These are phyloP conservation scores for Leptothorax acervorum DNA, from an alignment of 2,888 invertebrate species.

Conservation along the genomic window DNA sequence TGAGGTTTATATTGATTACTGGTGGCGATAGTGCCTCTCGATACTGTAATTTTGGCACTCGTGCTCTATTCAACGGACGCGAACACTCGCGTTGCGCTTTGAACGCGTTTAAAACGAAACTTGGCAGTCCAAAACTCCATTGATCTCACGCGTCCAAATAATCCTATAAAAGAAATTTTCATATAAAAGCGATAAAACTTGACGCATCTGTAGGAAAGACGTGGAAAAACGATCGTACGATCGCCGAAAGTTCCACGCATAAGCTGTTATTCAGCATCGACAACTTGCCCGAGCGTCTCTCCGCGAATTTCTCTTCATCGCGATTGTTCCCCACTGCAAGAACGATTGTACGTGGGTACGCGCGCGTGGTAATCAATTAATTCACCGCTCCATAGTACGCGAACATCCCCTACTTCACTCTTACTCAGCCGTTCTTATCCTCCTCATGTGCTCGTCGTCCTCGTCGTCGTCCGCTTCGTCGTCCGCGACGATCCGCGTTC, in stretches of 20 bases:
- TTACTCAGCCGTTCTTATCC: slow-evolving; percentile 29
- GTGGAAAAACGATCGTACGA: not conserved
- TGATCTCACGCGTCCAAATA: too few relatives aligned
- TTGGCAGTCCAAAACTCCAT: not conserved
- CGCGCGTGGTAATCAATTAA: slow-evolving; percentile 74
- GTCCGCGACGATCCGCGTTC: slow-evolving; percentile 38
- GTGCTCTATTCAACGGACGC: not conserved
- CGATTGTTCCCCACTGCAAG: slow-evolving; percentile 55
- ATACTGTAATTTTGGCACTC: slow-evolving; percentile 15
- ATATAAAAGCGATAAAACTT: not conserved
- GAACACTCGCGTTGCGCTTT: not conserved
- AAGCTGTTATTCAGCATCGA: slow-evolving; percentile 52
- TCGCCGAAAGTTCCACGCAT: not conserved
- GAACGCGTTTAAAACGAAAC: not conserved
- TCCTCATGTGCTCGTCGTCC: slow-evolving; percentile 1
- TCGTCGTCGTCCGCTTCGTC: slow-evolving; percentile 45
- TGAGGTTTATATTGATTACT: slow-evolving; percentile 36
- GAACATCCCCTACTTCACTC: slow-evolving; percentile 56
- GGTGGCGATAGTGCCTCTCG: not conserved
- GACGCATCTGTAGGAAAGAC: not conserved
- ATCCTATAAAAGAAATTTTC: not conserved
- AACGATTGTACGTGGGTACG: slow-evolving; percentile 72
- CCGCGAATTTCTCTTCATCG: slow-evolving; percentile 44
- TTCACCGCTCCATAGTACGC: slow-evolving; percentile 73
- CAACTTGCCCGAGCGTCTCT: slow-evolving; percentile 5